Base-by-base conservation (phyloP, 2,113 vertebrate species). In the Thalassoma bifasciatum region DNA sequence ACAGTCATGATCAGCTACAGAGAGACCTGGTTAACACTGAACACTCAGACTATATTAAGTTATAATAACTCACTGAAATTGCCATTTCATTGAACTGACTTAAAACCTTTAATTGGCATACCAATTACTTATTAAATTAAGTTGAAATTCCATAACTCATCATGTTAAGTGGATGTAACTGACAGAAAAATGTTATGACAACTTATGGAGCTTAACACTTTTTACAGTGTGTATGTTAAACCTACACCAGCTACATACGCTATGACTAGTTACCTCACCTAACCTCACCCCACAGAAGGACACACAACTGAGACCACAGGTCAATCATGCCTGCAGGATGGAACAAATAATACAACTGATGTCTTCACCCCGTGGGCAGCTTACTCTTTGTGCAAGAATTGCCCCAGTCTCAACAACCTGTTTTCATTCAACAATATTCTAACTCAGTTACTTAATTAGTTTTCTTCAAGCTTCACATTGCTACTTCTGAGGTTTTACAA, bases 371-470 rank as follows among this genome's bases (percentile, higher is more conserved):
- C 26, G 22, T 10, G 50, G 19, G 51, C 23, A 56, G 8, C 24
- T 9, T 23, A 8, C 8, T 54, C 34, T 42, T 57, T 47, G 19
- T 0, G 17, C 16, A 30, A 2, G 7, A 8, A 19, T 56, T 16
- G 13, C 17, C 17, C 42, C 14, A 1, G 3, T 66, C 65, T 59
- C 14, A 7, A 19, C 10, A 56, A 65, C 9, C 37, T 26, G 38
- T 13, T 68, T 57, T 73, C 40, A 26, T 53, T 66, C 16, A 11
- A 1, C 8, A n/a, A 10, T 44, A 17, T n/a, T 52, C 21, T 37
- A 23, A 63, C 24, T 40, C 42, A 44, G 16, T 66, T 13, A 37
- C 34, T 65, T 79, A 46, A 58, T 40, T 23, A 8, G 54, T 65
- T 40, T 70, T 47, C 30, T 57, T 51, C 22, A 52, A 23, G 37